Conservation (phyloP, 2,888 invertebrate species). For the Muscina levida region DNA sequence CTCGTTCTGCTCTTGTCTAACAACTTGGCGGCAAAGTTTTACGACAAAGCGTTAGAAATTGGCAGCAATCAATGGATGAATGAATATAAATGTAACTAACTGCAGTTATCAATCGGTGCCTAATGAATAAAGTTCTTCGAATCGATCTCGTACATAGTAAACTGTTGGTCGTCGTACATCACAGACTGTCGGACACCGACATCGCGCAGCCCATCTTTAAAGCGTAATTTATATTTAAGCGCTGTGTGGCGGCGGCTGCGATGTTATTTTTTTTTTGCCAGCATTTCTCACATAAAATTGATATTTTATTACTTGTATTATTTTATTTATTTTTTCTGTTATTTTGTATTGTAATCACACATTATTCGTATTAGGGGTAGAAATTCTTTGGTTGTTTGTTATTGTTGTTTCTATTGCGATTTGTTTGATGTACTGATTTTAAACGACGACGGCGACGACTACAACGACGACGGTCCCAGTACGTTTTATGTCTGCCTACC, state of each 20-base stretch:
- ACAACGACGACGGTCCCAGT: background rate
- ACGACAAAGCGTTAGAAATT: no score
- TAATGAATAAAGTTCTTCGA: no score
- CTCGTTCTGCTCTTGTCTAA: no score
- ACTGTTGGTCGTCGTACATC: no score
- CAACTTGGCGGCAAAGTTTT: no score
- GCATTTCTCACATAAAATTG: background rate
- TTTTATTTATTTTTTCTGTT: background rate
- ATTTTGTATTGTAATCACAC: constrained; percentile 15
- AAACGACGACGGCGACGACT: background rate
- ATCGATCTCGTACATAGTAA: no score
- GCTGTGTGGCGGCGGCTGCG: background rate
- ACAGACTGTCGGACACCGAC: no score
- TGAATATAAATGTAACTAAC: no score
- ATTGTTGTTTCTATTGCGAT: background rate
- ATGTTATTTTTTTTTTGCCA: no score
- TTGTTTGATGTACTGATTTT: constrained; percentile 10
- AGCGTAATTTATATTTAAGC: constrained; percentile 1
- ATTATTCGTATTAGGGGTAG: background rate
- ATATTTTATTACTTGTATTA: background rate
- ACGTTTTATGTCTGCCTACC: constrained; percentile 45
- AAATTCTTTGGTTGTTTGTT: background rate
- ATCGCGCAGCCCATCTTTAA: constrained; percentile 11
- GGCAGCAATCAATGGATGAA: no score
- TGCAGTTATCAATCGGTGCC: no score